phyloP scores from a whole-genome alignment of 2,888 invertebrate genomes.

The Microplitis manilae region DNA sequence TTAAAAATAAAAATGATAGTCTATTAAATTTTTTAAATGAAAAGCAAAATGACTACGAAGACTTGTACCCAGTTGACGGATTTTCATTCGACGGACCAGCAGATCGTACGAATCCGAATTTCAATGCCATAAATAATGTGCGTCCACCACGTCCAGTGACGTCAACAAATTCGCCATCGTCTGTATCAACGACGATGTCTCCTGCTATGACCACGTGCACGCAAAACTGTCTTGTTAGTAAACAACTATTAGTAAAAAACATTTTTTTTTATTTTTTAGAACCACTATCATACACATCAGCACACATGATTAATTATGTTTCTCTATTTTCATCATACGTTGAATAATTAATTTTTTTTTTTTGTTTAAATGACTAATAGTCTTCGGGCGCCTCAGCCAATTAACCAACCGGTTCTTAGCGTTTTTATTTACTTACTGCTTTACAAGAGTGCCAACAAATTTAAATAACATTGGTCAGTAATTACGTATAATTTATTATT shows the following conservation, averaged over 20 bases:
- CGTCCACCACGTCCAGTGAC: constrained; percentile 6
- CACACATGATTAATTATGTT: not conserved
- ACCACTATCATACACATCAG: not conserved
- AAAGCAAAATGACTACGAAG: constrained; percentile 18
- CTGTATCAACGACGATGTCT: constrained; percentile 9
- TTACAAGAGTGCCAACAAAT: not conserved
- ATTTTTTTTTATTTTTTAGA: not conserved
- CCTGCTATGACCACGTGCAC: not conserved
- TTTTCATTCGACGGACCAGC: constrained; percentile 57
- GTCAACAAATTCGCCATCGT: constrained; percentile 1
- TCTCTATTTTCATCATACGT: not conserved
- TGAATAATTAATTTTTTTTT: not conserved
- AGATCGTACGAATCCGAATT: constrained; percentile 19
- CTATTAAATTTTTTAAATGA: not conserved
- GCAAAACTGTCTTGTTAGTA: constrained; percentile 8
- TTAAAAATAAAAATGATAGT: not conserved
- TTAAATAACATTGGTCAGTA: not conserved
- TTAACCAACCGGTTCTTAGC: constrained; percentile 23
- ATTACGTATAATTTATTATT: not conserved
- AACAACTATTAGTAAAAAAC: not conserved
- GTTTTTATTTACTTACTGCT: not conserved
- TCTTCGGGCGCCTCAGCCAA: not conserved
- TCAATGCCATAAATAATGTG: not conserved
- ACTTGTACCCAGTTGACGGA: constrained; percentile 47
- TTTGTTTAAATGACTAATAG: not conserved